Evolutionary conservation across 1,140 invertebrate genomes (phyloP), one percentile per base, ranked within the genome.

Genomic region (Planococcus citri): DNA sequence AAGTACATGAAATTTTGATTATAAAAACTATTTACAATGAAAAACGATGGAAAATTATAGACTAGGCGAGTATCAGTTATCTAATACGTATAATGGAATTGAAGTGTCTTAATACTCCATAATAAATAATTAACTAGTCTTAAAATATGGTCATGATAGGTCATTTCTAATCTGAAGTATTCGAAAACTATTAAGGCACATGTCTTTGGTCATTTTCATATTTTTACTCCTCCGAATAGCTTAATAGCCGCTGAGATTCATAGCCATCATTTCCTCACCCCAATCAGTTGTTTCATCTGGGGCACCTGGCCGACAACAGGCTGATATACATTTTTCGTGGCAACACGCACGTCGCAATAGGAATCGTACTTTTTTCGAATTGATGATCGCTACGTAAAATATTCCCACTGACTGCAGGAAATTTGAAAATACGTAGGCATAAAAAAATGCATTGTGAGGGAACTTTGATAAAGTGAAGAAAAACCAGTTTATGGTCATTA

Each of bases 301-400:
- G 71, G 86, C 84, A 14, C 73, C 67, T 1, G 79, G 79, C 51
- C 78, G 77, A 71, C 82, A 85, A 70, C 83, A 85, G 27, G 80
- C 77, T 71, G 76, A 80, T 29, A 77, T 70, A 71, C 80, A 81
- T 69, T 76, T 76, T 17, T 83, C 84, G 74, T 86, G 87, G 74
- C 86, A 88, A 77, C 88, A 91, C 58, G 87, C 88, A 77, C 91
- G 90, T 58, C 85, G 83, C 4, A 91, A 77, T 57, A 91, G 78
- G 77, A 87, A 90, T 4, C 83, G 86, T 0, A 92, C 88, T 73
- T 89, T 86, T 71, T 84, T 85, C 75, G 91, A 88, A 51, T 87
- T 82, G 27, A 89, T 80, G 2, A 91, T 82, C 71, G 88, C 90
- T 20, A 91, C 83, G 72, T 90, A 90, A 8, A 91, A 81, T 69